Percentiles rank a stretch among this genome's conserved stretches.
These are phyloP conservation scores for Polyommatus icarus DNA, from an alignment of 2,888 invertebrate species.

Conservation along the genomic window DNA sequence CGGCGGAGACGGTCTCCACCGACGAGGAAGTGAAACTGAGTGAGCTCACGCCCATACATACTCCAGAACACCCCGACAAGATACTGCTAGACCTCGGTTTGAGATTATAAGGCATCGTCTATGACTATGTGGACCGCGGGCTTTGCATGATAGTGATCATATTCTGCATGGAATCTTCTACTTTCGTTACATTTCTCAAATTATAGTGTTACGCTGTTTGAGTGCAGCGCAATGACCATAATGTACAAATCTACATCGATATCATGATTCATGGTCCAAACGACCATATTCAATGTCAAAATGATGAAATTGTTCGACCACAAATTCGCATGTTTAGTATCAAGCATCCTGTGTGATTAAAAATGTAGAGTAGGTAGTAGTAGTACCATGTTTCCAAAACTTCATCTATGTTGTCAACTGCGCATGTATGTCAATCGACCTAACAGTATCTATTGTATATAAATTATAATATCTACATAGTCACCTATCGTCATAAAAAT, in stretches of 20 bases:
- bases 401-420: not conserved
- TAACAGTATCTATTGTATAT: not conserved
- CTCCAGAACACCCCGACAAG: constrained; percentile 25
- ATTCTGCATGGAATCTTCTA: not conserved
- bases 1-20: constrained; percentile 71
- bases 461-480: not conserved
- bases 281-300: not conserved
- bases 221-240: not conserved
- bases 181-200: no score
- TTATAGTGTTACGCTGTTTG: not conserved
- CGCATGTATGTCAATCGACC: not conserved
- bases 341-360: not conserved
- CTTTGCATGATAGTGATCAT: constrained; percentile 6
- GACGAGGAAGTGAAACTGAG: constrained; percentile 76
- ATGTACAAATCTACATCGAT: not conserved
- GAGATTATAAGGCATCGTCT: constrained; percentile 13
- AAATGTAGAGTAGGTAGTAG: not conserved
- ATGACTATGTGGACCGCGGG: constrained; percentile 4
- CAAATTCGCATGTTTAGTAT: not conserved
- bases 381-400: not conserved
- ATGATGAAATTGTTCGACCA: not conserved
- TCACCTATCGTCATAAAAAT: not conserved
- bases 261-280: not conserved
- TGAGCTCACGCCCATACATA: constrained; percentile 42
- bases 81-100: constrained; percentile 23